Conservation (phyloP, 1,140 invertebrate genomes). For the Eueides isabella region DNA sequence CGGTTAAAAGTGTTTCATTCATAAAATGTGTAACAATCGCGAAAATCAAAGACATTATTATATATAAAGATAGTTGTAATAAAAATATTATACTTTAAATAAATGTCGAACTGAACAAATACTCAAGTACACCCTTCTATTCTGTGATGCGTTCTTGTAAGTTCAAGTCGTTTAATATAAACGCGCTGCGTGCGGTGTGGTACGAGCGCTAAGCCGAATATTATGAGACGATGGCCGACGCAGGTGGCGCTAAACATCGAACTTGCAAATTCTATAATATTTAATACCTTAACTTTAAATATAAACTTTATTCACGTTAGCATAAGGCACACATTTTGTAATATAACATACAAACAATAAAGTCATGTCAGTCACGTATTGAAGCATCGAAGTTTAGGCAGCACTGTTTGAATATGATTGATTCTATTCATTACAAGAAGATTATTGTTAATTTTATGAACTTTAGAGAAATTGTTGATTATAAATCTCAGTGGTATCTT, state of each 20-base stretch:
- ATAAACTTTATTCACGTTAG: slow-evolving; percentile 8
- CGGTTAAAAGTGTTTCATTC: too few species aligned
- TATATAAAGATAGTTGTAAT: not conserved
- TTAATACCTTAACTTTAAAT: slow-evolving; percentile 9
- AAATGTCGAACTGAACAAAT: not conserved
- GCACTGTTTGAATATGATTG: slow-evolving; percentile 40
- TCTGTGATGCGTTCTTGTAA: slow-evolving; percentile 37
- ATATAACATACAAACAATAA: slow-evolving; percentile 13
- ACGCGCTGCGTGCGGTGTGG: slow-evolving; percentile 54
- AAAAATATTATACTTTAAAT: not conserved
- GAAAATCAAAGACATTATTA: too few species aligned
- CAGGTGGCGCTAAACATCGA: slow-evolving; percentile 80
- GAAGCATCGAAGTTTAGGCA: slow-evolving; percentile 40
- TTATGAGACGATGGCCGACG: slow-evolving; percentile 79
- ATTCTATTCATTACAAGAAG: slow-evolving; percentile 29
- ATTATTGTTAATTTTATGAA: not conserved
- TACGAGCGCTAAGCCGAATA: slow-evolving; percentile 80
- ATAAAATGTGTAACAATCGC: too few species aligned
- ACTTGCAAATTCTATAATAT: slow-evolving; percentile 59
- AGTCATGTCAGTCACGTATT: slow-evolving; percentile 69
- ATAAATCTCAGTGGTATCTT: not conserved
- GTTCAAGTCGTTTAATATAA: slow-evolving; percentile 72
- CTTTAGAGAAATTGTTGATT: not conserved
- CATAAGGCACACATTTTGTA: slow-evolving; percentile 26
- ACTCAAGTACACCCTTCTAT: slow-evolving; percentile 1